These are phyloP conservation scores for Eclectus roratus DNA, from an alignment of 2,113 vertebrate genomes.

Conservation along the genomic window DNA sequence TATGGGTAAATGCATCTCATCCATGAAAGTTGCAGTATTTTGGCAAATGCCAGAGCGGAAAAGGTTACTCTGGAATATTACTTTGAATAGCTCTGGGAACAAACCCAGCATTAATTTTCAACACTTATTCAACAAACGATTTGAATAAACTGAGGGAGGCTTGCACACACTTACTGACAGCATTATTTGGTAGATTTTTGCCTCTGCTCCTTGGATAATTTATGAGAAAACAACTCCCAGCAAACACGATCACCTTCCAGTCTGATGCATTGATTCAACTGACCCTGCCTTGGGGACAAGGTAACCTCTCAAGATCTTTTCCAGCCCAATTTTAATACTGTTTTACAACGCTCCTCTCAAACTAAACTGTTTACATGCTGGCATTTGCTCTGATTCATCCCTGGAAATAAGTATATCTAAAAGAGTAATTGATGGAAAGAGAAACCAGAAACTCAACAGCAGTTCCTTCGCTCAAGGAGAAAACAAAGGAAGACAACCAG, in stretches of 20 bases:
- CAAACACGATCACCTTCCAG: background rate
- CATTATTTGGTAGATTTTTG: background rate
- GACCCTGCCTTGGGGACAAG: background rate
- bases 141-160: background rate
- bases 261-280: background rate
- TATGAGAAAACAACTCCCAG: background rate
- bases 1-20: background rate
- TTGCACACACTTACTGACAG: background rate
- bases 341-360: background rate
- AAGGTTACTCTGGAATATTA: background rate
- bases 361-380: background rate
- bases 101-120: conserved; percentile 34
- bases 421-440: background rate
- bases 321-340: background rate
- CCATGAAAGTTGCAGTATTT: background rate
- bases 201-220: background rate
- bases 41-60: background rate
- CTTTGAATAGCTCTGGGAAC: conserved; percentile 27
- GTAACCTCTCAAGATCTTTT: background rate
- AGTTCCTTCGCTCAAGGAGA: conserved; percentile 6
- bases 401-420: background rate
- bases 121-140: background rate
- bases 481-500: conserved; percentile 30
- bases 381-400: conserved; percentile 14
- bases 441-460: background rate